A percentile compares a stretch with the other conserved stretches of the same genome.
These are phyloP conservation scores for Blastobasis adustella DNA, from an alignment of 2,888 invertebrate species.

Conservation along the genomic window DNA sequence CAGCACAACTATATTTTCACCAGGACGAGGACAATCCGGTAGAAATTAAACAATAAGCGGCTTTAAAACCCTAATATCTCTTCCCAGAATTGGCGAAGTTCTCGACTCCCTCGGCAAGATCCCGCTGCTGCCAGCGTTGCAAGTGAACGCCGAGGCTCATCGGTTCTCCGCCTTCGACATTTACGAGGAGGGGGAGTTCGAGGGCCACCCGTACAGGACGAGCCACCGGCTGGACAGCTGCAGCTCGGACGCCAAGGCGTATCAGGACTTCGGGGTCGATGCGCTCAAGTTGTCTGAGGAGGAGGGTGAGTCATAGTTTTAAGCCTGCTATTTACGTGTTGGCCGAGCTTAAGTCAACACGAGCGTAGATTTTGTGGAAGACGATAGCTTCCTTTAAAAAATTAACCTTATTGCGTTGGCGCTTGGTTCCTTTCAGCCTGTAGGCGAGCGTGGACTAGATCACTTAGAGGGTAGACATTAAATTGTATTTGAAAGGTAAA, in stretches of 20 bases:
- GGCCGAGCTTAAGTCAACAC: background rate
- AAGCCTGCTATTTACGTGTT: background rate
- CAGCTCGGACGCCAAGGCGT: slow-evolving; percentile 48
- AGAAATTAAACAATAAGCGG: too few relatives aligned
- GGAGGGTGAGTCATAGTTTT: slow-evolving; percentile 44
- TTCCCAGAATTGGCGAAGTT: slow-evolving; percentile 80
- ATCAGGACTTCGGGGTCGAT: slow-evolving; percentile 61
- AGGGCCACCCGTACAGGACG: slow-evolving; percentile 53
- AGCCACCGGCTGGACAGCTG: slow-evolving; percentile 44
- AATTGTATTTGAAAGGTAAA: too few relatives aligned
- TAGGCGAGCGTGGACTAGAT: background rate
- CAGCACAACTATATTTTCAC: too few relatives aligned
- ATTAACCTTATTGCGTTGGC: too few relatives aligned
- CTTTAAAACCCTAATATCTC: too few relatives aligned
- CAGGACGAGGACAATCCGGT: too few relatives aligned
- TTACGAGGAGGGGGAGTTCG: slow-evolving; percentile 68
- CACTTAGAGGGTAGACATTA: background rate
- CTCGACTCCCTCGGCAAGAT: slow-evolving; percentile 85
- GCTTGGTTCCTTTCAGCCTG: background rate
- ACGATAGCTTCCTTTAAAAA: background rate
- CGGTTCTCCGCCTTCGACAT: slow-evolving; percentile 78
- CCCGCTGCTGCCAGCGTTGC: slow-evolving; percentile 85
- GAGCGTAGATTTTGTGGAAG: background rate
- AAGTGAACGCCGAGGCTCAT: slow-evolving; percentile 78
- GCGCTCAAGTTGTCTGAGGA: slow-evolving; percentile 64